A percentile compares a stretch with the other conserved stretches of the same genome.
Evolutionary conservation across 2,888 invertebrate species (phyloP).

Genomic region (Marronus borbonicus): DNA sequence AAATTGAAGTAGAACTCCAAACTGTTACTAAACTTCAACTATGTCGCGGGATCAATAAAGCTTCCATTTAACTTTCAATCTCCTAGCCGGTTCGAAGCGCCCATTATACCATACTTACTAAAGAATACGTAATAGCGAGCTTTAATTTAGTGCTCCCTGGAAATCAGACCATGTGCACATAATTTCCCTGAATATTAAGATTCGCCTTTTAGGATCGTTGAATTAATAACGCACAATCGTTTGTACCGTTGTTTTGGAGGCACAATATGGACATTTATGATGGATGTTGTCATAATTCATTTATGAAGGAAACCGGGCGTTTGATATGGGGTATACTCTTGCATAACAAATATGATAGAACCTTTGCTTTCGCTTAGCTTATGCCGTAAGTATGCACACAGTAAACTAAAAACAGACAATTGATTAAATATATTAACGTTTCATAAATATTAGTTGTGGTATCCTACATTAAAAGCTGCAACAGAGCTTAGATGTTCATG

Average conservation of each 20-base stretch:
- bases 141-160: constrained; percentile 10
- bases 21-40: constrained; percentile 19
- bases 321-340: too few species aligned
- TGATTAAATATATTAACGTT: too few species aligned
- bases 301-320: neutral
- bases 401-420: too few species aligned
- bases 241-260: neutral
- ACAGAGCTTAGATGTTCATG: too few species aligned
- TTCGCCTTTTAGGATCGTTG: constrained; percentile 1
- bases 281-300: constrained; percentile 14
- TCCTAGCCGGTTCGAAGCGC: constrained; percentile 8
- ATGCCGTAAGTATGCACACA: too few species aligned
- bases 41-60: constrained; percentile 15
- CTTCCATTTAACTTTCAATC: constrained; percentile 38
- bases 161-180: neutral
- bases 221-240: constrained; percentile 20
- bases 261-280: constrained; percentile 1
- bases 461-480: too few species aligned
- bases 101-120: constrained; percentile 13
- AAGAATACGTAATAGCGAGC: constrained; percentile 27
- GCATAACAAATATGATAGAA: too few species aligned
- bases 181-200: constrained; percentile 19
- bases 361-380: too few species aligned
- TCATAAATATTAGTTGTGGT: too few species aligned
- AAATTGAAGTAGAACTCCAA: neutral